A percentile compares a stretch with the other conserved stretches of the same genome.
phyloP scores from a whole-genome alignment of 1,140 invertebrate genomes.

The Scylla paramamosain region DNA sequence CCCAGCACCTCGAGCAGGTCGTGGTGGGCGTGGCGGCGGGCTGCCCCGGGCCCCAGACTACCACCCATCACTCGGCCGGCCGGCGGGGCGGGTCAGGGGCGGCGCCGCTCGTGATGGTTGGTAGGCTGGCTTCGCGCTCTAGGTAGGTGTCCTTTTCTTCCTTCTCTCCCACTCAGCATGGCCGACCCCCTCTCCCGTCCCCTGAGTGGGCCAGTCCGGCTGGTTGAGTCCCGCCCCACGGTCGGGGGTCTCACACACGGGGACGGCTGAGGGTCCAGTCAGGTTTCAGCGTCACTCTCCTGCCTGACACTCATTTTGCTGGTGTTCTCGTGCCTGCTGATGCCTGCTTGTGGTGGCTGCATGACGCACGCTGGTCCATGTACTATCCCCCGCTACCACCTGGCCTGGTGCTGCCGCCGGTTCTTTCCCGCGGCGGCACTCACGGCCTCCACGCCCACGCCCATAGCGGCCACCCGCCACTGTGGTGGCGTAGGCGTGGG shows the following conservation, averaged over 20 bases:
- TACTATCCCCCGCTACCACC: conserved; percentile 56
- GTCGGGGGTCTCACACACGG: neutral
- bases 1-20: neutral
- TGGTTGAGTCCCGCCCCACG: neutral
- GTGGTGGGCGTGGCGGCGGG: neutral
- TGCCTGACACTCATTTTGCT: conserved; percentile 65
- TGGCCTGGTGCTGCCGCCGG: neutral
- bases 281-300: conserved; percentile 48
- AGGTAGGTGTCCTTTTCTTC: conserved; percentile 71
- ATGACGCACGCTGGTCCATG: conserved; percentile 65
- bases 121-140: conserved; percentile 59
- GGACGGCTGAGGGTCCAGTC: neutral
- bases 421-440: neutral
- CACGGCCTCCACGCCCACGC: conserved; percentile 28
- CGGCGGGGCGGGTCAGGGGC: neutral
- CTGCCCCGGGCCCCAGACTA: conserved; percentile 33
- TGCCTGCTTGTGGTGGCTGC: conserved; percentile 62
- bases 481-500: neutral
- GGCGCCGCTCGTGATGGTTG: conserved; percentile 58
- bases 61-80: conserved; percentile 50
- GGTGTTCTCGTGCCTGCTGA: conserved; percentile 55
- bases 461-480: neutral
- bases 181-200: neutral
- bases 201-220: conserved; percentile 26
- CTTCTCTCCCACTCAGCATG: conserved; percentile 65